Conservation (phyloP, 2,888 invertebrate species). For the Atethmia centrago region DNA sequence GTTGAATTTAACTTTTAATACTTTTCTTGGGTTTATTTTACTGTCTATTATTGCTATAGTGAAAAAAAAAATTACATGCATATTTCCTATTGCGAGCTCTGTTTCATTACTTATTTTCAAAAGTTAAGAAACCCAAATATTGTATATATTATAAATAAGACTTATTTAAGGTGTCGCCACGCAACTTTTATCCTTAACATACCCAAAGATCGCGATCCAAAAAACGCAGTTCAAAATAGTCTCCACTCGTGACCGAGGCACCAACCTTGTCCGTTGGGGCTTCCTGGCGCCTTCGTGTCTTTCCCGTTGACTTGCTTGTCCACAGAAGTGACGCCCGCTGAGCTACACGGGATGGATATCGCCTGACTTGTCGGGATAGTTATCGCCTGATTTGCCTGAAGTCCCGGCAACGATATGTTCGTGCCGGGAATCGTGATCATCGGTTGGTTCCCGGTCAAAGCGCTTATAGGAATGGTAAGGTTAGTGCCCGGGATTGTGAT, state of each 20-base stretch:
- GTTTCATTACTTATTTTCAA: no score
- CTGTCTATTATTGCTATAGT: no score
- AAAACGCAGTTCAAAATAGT: slow-evolving; percentile 55
- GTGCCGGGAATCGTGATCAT: slow-evolving; percentile 90
- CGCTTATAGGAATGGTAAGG: slow-evolving; percentile 90
- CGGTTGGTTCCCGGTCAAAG: slow-evolving; percentile 86
- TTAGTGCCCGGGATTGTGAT: slow-evolving; percentile 92
- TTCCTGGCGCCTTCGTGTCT: slow-evolving; percentile 79
- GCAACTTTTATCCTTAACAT: slow-evolving; percentile 22
- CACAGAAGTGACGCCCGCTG: slow-evolving; percentile 71
- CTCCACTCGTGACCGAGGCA: slow-evolving; percentile 65
- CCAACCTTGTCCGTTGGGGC: slow-evolving; percentile 83
- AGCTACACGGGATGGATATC: slow-evolving; percentile 78
- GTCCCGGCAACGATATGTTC: slow-evolving; percentile 82
- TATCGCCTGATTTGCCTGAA: slow-evolving; percentile 66
- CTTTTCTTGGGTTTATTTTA: no score
- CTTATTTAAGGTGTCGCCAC: neutral
- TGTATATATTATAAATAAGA: no score
- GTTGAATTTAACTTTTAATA: no score
- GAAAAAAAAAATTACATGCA: no score
- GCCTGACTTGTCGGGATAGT: slow-evolving; percentile 67
- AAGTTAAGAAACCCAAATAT: no score
- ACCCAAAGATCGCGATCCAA: slow-evolving; percentile 23
- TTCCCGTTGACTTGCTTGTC: slow-evolving; percentile 86
- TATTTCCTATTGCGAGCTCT: no score